phyloP scores from a whole-genome alignment of 2,797 vertebrate genomes.

The Streptopelia turtur region DNA sequence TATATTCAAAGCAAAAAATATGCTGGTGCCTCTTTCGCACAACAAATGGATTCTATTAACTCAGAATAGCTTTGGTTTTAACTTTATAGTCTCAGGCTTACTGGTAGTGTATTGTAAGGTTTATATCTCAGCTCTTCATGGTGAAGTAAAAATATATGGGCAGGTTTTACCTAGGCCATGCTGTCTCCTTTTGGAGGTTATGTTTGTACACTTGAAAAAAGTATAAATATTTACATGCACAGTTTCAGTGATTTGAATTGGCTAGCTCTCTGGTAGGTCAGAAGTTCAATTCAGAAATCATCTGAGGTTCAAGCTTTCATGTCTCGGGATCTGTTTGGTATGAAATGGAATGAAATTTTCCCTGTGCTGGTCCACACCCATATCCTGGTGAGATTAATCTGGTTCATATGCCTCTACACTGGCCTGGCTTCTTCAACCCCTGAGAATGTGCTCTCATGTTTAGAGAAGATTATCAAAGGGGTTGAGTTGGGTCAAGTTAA shows the following conservation, averaged over 20 bases:
- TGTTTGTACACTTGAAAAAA: not conserved
- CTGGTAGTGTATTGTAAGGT: not conserved
- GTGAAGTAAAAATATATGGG: not conserved
- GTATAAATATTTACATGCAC: not conserved
- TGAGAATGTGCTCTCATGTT: not conserved
- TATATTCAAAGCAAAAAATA: not conserved
- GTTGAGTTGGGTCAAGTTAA: not conserved
- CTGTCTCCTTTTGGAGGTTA: not conserved
- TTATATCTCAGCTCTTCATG: not conserved
- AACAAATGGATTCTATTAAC: constrained; percentile 46
- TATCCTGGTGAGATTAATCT: not conserved
- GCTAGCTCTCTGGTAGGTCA: not conserved
- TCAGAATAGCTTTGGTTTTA: constrained; percentile 3
- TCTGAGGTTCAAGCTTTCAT: not conserved
- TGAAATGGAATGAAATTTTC: not conserved
- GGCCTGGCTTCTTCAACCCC: not conserved
- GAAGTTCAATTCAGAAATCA: not conserved
- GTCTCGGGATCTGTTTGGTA: not conserved
- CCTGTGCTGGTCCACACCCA: not conserved
- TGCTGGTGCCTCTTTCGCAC: not conserved
- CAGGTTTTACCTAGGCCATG: not conserved
- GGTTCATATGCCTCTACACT: not conserved
- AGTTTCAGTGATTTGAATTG: not conserved
- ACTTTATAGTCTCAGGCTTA: not conserved
- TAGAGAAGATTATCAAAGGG: not conserved